A percentile compares a stretch with the other conserved stretches of the same genome.
Conservation (phyloP, 2,113 vertebrate species). For the Perccottus glenii region DNA sequence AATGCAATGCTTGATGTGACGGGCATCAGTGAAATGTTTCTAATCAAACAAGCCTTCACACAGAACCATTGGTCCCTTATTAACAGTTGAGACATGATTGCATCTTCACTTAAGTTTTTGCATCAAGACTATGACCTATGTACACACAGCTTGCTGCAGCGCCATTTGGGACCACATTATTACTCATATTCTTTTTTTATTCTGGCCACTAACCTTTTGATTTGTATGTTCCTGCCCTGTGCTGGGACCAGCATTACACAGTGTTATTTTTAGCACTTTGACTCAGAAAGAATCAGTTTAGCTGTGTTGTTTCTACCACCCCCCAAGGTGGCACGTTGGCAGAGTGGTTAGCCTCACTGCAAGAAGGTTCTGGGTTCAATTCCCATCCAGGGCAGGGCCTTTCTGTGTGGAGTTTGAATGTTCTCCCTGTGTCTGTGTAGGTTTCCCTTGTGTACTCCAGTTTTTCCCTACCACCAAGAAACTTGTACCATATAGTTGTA, state of each 20-base stretch:
- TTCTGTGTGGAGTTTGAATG: too few relatives aligned
- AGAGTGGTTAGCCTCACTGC: conserved; percentile 9
- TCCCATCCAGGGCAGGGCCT: too few relatives aligned
- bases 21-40: neutral
- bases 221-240: conserved; percentile 42
- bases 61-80: neutral
- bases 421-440: too few relatives aligned
- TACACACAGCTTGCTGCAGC: conserved; percentile 2
- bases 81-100: too few relatives aligned
- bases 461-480: too few relatives aligned
- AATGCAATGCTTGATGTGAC: conserved; percentile 14
- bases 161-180: conserved; percentile 8
- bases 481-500: too few relatives aligned
- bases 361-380: neutral
- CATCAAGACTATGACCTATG: neutral
- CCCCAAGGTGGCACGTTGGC: too few relatives aligned
- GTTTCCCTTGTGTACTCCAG: too few relatives aligned
- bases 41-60: conserved; percentile 8
- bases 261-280: conserved; percentile 73
- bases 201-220: conserved; percentile 46
- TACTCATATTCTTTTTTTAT: conserved; percentile 35
- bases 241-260: conserved; percentile 51
- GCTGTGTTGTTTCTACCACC: conserved; percentile 14
- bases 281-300: conserved; percentile 47
- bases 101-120: neutral